A percentile compares a stretch with the other conserved stretches of the same genome.
phyloP scores from a whole-genome alignment of 2,888 invertebrate species.

The Metallyticus violacea region DNA sequence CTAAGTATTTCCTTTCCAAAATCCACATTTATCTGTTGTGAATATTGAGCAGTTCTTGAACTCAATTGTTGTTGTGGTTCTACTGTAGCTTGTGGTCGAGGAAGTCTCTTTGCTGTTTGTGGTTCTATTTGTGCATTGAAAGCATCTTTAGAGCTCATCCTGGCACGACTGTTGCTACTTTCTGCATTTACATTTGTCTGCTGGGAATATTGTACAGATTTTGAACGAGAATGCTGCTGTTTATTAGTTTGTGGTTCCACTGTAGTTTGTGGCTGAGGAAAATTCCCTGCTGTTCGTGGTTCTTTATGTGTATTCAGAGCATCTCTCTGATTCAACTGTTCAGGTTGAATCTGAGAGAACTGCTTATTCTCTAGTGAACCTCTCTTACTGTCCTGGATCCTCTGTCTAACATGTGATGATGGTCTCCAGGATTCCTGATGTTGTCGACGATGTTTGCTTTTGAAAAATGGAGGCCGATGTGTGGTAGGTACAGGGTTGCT shows the following conservation, averaged over 20 bases:
- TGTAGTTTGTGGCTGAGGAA: background rate
- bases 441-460: background rate
- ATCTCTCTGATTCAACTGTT: background rate
- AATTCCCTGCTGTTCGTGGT: background rate
- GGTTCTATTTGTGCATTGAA: no score
- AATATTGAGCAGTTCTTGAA: background rate
- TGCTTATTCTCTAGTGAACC: background rate
- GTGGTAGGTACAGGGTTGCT: background rate
- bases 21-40: background rate
- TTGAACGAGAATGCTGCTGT: background rate
- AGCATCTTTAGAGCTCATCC: no score
- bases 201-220: no score
- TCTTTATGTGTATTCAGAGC: background rate
- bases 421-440: background rate
- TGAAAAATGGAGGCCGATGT: background rate
- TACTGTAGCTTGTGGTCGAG: no score
- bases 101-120: no score
- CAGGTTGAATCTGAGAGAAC: background rate
- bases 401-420: background rate
- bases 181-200: no score
- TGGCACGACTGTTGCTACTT: no score
- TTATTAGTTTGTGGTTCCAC: background rate
- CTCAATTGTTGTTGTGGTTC: conserved; percentile 16
- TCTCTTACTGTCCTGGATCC: background rate
- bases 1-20: background rate